These are phyloP conservation scores for Chalcosyrphus nemorum DNA, from an alignment of 2,888 invertebrate genomes.

Conservation along the genomic window DNA sequence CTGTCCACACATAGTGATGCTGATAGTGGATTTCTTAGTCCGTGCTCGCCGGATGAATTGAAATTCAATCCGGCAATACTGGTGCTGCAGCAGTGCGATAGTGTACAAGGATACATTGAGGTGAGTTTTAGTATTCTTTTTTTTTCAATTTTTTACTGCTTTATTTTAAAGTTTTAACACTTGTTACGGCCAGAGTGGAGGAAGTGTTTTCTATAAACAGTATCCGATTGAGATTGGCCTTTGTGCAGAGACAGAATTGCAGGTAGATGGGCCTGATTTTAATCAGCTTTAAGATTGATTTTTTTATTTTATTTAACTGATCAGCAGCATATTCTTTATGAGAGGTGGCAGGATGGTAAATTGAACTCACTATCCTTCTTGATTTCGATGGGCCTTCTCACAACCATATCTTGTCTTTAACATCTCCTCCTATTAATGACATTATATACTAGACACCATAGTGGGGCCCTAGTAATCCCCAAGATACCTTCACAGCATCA, in stretches of 20 bases:
- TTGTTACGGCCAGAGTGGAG: constrained; percentile 8
- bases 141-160: not conserved
- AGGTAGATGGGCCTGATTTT: not conserved
- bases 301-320: too few species aligned
- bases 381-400: too few species aligned
- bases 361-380: too few species aligned
- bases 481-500: too few species aligned
- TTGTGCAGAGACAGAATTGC: not conserved
- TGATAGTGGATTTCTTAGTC: constrained; percentile 86
- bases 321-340: too few species aligned
- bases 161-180: not conserved
- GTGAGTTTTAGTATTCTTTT: constrained; percentile 76
- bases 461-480: too few species aligned
- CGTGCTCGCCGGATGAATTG: constrained; percentile 84
- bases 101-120: constrained; percentile 82
- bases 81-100: constrained; percentile 81
- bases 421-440: too few species aligned
- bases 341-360: too few species aligned
- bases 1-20: constrained; percentile 84
- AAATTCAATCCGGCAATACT: constrained; percentile 80
- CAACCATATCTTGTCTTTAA: too few species aligned
- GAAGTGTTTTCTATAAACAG: not conserved
- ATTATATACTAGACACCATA: too few species aligned
- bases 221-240: not conserved
- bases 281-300: too few species aligned